A percentile compares a stretch with the other conserved stretches of the same genome.
Conservation (phyloP, 2,888 invertebrate genomes). For the Ectemnius cavifrons region DNA sequence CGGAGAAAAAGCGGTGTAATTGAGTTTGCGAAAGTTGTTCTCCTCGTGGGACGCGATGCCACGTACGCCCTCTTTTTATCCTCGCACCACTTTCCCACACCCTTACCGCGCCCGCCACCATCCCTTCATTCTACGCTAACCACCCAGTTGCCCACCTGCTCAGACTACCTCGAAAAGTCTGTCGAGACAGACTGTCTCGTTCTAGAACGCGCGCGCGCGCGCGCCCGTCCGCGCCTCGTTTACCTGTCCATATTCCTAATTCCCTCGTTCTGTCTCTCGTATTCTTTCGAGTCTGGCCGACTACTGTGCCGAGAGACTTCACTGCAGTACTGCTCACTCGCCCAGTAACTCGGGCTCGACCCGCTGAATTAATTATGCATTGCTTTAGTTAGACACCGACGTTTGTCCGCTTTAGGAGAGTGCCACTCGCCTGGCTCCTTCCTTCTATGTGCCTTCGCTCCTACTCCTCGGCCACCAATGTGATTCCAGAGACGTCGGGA, state of each 20-base stretch:
- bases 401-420: constrained; percentile 36
- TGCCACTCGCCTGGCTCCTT: not conserved
- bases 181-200: no score
- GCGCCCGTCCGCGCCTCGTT: no score
- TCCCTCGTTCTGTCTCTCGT: not conserved
- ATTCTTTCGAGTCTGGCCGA: not conserved
- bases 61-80: constrained; percentile 44
- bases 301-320: not conserved
- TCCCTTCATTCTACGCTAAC: constrained; percentile 6
- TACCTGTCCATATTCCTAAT: not conserved
- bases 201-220: no score
- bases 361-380: constrained; percentile 61
- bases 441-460: not conserved
- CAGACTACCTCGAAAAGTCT: no score
- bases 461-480: constrained; percentile 20
- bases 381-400: constrained; percentile 48
- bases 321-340: constrained; percentile 8
- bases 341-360: constrained; percentile 44
- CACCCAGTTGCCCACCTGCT: constrained; percentile 1
- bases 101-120: not conserved
- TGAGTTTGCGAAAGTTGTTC: constrained; percentile 61
- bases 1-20: constrained; percentile 59
- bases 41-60: constrained; percentile 45
- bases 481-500: constrained; percentile 40
- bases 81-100: not conserved